These are phyloP conservation scores for Chinchilla lanigera DNA, from an alignment of 2,113 vertebrate genomes.

Conservation along the genomic window DNA sequence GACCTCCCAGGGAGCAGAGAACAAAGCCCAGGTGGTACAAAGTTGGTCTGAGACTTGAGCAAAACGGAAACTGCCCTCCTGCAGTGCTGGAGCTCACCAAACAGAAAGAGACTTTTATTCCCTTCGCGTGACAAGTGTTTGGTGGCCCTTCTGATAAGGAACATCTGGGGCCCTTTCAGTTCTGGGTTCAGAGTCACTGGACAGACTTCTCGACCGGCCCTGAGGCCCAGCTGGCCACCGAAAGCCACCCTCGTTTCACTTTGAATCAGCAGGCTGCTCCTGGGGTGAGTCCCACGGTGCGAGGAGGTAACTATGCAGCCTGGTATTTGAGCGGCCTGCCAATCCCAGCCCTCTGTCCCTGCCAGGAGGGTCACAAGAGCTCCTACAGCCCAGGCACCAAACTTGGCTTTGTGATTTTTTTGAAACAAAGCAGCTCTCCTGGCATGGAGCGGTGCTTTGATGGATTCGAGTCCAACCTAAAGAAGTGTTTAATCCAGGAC, in stretches of 20 bases:
- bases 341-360: background rate
- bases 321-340: conserved; percentile 56
- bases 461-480: background rate
- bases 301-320: conserved; percentile 31
- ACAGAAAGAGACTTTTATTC: background rate
- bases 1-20: background rate
- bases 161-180: background rate
- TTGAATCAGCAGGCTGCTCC: background rate
- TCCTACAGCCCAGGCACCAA: background rate
- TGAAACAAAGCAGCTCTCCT: background rate
- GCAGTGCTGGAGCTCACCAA: background rate
- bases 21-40: background rate
- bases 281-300: background rate
- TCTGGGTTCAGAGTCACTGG: background rate
- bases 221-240: background rate
- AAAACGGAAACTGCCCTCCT: background rate
- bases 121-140: background rate
- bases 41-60: background rate
- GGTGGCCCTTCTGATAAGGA: background rate
- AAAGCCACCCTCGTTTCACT: background rate
- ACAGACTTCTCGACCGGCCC: background rate
- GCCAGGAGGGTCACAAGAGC: background rate
- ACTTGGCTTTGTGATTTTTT: conserved; percentile 30
- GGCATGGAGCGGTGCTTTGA: background rate
- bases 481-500: background rate